These are phyloP conservation scores for Hypanus sabinus DNA, from an alignment of 2,113 vertebrate genomes.

Conservation along the genomic window DNA sequence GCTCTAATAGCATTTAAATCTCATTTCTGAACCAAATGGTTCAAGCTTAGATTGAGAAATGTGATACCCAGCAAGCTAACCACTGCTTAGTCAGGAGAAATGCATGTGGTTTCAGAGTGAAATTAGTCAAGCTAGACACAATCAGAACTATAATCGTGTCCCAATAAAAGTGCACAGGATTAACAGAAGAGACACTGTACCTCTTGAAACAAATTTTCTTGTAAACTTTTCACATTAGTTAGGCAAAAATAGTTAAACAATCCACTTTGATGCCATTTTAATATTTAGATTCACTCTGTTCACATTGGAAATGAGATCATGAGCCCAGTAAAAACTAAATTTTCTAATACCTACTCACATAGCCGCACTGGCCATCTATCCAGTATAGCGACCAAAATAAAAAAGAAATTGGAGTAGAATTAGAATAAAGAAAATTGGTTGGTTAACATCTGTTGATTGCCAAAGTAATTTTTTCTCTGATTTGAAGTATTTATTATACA, in stretches of 20 bases:
- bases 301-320: background rate
- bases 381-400: background rate
- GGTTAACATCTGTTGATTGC: background rate
- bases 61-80: constrained; percentile 7
- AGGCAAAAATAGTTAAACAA: background rate
- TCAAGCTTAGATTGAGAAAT: background rate
- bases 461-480: no score
- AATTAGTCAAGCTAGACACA: background rate
- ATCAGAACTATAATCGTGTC: background rate
- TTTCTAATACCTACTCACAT: background rate
- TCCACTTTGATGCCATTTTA: background rate
- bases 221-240: background rate
- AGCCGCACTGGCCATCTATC: background rate
- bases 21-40: background rate
- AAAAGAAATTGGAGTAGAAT: no score
- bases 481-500: background rate
- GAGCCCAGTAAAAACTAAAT: background rate
- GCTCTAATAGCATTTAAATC: background rate
- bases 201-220: background rate
- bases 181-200: background rate
- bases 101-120: background rate
- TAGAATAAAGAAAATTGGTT: background rate
- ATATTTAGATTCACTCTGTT: background rate
- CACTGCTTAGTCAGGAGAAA: constrained; percentile 14
- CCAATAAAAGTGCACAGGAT: background rate